phyloP scores from a whole-genome alignment of 1,140 invertebrate genomes.

The Arctopsyche grandis region DNA sequence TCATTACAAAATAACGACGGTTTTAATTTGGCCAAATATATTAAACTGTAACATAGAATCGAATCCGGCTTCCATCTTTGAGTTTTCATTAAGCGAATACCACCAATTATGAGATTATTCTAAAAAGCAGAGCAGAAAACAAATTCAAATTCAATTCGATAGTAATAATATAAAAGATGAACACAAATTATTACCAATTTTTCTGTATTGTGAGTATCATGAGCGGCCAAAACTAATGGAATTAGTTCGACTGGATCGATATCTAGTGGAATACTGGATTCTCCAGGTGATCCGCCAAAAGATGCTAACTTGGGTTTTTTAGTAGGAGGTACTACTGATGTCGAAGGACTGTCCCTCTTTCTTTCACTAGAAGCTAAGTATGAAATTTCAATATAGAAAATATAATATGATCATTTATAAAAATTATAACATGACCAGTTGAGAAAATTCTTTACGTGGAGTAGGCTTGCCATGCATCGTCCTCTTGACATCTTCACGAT shows the following conservation, averaged over 20 bases:
- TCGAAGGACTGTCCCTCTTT: slow-evolving; percentile 59
- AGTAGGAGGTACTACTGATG: slow-evolving; percentile 61
- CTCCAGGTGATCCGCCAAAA: slow-evolving; percentile 63
- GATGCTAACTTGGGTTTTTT: slow-evolving; percentile 63
- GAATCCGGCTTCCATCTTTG: slow-evolving; percentile 83
- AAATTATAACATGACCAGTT: neutral
- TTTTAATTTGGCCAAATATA: slow-evolving; percentile 84
- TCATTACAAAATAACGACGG: slow-evolving; percentile 84
- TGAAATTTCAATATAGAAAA: neutral
- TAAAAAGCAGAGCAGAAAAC: slow-evolving; percentile 53
- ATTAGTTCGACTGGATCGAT: slow-evolving; percentile 65
- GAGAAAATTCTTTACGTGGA: slow-evolving; percentile 49
- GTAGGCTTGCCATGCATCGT: slow-evolving; percentile 64
- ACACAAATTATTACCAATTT: slow-evolving; percentile 59
- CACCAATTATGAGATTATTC: slow-evolving; percentile 67
- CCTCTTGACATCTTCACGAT: slow-evolving; percentile 62
- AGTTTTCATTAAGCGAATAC: slow-evolving; percentile 73
- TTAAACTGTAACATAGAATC: slow-evolving; percentile 78
- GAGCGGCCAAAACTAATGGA: slow-evolving; percentile 61
- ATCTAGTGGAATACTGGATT: slow-evolving; percentile 62
- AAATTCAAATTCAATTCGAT: neutral
- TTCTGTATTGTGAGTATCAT: slow-evolving; percentile 64
- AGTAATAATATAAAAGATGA: neutral
- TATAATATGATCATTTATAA: neutral
- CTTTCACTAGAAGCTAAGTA: slow-evolving; percentile 57